Percentiles rank a stretch among this genome's conserved stretches.
Evolutionary conservation across 2,113 vertebrate species (phyloP).

Genomic region (Ageneiosus marmoratus): DNA sequence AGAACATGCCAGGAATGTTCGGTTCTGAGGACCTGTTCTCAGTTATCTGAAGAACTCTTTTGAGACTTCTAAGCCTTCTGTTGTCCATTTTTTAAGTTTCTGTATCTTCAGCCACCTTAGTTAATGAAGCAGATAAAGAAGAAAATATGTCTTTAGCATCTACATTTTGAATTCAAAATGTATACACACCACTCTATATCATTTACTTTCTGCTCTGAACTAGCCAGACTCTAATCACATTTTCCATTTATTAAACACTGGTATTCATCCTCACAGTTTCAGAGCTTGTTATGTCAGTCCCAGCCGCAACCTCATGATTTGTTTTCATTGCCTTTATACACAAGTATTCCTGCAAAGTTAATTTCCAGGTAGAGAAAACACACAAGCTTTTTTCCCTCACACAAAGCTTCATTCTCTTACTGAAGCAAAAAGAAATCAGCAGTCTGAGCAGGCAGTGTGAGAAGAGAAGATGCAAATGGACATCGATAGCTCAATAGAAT

Average conservation of each 20-base stretch:
- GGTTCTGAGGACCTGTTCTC: background rate
- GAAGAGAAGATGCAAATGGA: slow-evolving; percentile 57
- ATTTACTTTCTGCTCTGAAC: background rate
- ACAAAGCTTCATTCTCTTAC: slow-evolving; percentile 50
- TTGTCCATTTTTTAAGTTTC: background rate
- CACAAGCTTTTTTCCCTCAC: background rate
- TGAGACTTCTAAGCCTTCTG: background rate
- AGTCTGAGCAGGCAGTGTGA: slow-evolving; percentile 57
- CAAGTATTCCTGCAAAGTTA: slow-evolving; percentile 57
- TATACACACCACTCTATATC: background rate
- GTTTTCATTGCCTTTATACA: slow-evolving; percentile 55
- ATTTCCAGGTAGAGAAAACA: slow-evolving; percentile 51
- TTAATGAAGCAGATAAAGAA: background rate
- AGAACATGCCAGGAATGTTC: background rate
- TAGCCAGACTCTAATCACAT: background rate
- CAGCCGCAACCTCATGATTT: slow-evolving; percentile 51
- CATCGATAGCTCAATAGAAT: slow-evolving; percentile 82
- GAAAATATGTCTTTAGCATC: background rate
- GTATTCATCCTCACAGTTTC: background rate
- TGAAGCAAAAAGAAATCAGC: slow-evolving; percentile 63
- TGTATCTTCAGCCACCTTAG: background rate
- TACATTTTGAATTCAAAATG: background rate
- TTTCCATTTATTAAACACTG: background rate
- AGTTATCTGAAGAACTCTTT: background rate
- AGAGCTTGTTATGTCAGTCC: slow-evolving; percentile 29